Conservation (phyloP, 2,888 invertebrate species). For the Leucophenga montana region DNA sequence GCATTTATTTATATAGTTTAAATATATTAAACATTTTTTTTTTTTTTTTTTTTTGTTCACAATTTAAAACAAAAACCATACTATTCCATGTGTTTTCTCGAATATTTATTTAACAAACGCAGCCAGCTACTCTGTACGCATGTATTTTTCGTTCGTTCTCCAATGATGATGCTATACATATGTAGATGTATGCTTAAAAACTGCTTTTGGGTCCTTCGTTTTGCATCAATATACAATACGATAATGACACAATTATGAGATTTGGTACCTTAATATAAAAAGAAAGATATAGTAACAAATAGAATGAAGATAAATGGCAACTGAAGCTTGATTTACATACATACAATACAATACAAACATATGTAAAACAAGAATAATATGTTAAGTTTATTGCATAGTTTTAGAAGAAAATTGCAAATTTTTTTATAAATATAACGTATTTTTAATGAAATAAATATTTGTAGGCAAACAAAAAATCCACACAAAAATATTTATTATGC, state of each 20-base stretch:
- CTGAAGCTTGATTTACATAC: conserved; percentile 21
- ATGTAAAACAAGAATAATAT: conserved; percentile 36
- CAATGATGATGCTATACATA: conserved; percentile 26
- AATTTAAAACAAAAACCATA: conserved; percentile 29
- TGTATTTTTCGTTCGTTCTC: conserved; percentile 20
- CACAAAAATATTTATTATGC: no score
- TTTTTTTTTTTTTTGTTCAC: conserved; percentile 40
- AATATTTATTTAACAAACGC: not conserved
- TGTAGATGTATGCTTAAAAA: conserved; percentile 41
- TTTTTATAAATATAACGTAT: conserved; percentile 31
- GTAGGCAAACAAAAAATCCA: no score
- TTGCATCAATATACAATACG: conserved; percentile 35
- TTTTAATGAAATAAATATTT: no score
- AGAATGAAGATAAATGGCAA: conserved; percentile 3
- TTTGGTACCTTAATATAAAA: conserved; percentile 30
- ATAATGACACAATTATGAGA: conserved; percentile 17
- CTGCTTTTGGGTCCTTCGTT: conserved; percentile 68
- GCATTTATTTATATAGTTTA: conserved; percentile 27
- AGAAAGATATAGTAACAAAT: conserved; percentile 4
- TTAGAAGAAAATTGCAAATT: conserved; percentile 56
- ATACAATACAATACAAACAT: conserved; percentile 36
- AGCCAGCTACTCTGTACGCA: not conserved
- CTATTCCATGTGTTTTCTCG: conserved; percentile 28
- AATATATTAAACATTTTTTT: conserved; percentile 39
- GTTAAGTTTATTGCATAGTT: conserved; percentile 64